Evolutionary conservation across 2,113 vertebrate genomes (phyloP), one percentile per base, ranked within the genome.

Genomic region (Pterocles orientalis): DNA sequence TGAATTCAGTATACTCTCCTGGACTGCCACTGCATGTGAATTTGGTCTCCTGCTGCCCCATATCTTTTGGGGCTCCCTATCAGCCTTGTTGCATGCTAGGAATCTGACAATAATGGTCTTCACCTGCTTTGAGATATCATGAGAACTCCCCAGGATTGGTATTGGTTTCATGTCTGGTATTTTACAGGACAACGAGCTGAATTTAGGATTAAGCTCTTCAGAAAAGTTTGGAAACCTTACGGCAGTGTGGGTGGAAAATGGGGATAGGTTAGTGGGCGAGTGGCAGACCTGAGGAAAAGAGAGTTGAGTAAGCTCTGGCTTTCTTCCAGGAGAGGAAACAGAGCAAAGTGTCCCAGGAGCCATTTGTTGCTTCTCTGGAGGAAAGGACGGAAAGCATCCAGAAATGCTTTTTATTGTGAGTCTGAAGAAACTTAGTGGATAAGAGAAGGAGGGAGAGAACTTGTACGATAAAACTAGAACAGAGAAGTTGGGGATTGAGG

Each of bases 21-120:
- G 75, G 47, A 64, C 28, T 58, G 51, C 31, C n/a, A 9, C 50
- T 29, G 31, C 64, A 29, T 53, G 54, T 77, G 84, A 48, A 41
- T 66, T 76, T 34, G 51, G 75, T 85, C 69, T 95, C 71, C 66
- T 72, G 62, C 47, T 86, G 28, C 70, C 41, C 58, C 0, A 0
- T 43, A 45, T 77, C 82, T 94, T 85, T 77, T 68, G 58, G 43
- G 73, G 90, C 56, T 93, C 61, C 36, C 36, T 79, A 15, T 84
- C 61, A 70, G 91, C 51, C 41, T 76, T 57, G 77, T 24, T 93
- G 92, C 78, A 87, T 41, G 93, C 77, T 80, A 94, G 86, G 95
- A 94, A 94, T 96, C 91, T 62, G 95, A 90, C 77, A 96, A 88
- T 92, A 92, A 89, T 94, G 94, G 77, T 92, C 86, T 47, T 96